Evolutionary conservation across 2,888 invertebrate species (phyloP).

Genomic region (Bellardia bayeri): DNA sequence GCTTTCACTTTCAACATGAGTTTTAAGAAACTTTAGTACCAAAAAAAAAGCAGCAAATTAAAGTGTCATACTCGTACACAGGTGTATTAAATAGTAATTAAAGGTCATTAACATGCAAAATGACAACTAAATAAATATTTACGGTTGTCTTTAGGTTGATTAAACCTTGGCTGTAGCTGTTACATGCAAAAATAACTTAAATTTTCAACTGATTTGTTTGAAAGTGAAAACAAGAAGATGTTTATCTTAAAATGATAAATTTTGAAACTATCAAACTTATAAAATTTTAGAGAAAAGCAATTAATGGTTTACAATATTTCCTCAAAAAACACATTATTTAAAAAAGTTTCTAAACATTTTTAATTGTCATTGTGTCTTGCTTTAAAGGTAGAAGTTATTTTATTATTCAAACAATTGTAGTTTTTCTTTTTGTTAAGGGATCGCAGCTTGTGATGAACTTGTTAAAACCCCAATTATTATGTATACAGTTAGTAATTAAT

Average conservation of each 20-base stretch:
- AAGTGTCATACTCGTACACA: constrained; percentile 16
- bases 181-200: neutral
- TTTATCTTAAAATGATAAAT: neutral
- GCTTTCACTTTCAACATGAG: constrained; percentile 59
- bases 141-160: neutral
- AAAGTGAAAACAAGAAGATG: neutral
- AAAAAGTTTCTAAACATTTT: too few relatives aligned
- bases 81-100: constrained; percentile 44
- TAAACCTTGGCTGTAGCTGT: neutral
- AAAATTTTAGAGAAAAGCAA: neutral
- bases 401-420: too few relatives aligned
- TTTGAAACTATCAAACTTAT: neutral
- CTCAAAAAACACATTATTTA: too few relatives aligned
- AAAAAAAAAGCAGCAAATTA: constrained; percentile 10
- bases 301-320: neutral
- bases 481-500: too few relatives aligned
- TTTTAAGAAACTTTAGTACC: constrained; percentile 26
- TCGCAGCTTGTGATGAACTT: too few relatives aligned
- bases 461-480: too few relatives aligned
- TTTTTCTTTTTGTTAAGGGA: too few relatives aligned
- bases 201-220: constrained; percentile 6
- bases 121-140: neutral
- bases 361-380: too few relatives aligned
- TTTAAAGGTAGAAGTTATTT: too few relatives aligned
- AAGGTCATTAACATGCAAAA: constrained; percentile 52